A percentile compares a stretch with the other conserved stretches of the same genome.
Conservation (phyloP, 2,113 vertebrate species). For the Steatornis caripensis region DNA sequence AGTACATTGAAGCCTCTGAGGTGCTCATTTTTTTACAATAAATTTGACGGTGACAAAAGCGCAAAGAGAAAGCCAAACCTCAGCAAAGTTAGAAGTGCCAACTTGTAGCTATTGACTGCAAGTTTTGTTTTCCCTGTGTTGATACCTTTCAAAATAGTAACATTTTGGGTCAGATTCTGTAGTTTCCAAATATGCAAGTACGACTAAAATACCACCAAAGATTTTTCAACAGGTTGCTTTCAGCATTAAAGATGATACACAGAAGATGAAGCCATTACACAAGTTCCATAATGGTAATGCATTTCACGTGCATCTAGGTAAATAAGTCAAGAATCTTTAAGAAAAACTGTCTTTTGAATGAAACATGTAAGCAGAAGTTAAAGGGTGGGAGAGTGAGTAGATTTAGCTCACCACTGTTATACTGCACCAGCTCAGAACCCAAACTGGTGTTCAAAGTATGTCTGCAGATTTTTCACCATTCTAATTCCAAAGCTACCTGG, state of each 20-base stretch:
- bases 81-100: background rate
- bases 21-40: background rate
- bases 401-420: background rate
- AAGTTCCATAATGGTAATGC: background rate
- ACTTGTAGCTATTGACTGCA: background rate
- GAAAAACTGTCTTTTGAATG: background rate
- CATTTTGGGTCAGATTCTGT: background rate
- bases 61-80: background rate
- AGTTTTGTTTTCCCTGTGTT: background rate
- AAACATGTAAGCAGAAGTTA: background rate
- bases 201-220: background rate
- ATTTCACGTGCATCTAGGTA: background rate
- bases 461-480: background rate
- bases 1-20: rapidly evolving
- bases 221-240: background rate
- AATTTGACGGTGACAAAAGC: background rate
- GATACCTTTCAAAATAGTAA: background rate
- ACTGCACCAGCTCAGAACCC: background rate
- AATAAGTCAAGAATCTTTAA: background rate
- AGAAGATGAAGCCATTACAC: background rate
- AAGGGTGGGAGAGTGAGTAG: background rate
- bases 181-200: background rate
- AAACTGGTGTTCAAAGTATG: background rate
- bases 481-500: background rate
- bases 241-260: background rate